Percentiles rank a stretch among this genome's conserved stretches.
phyloP scores from a whole-genome alignment of 2,797 vertebrate genomes.

The Oreochromis mossambicus region DNA sequence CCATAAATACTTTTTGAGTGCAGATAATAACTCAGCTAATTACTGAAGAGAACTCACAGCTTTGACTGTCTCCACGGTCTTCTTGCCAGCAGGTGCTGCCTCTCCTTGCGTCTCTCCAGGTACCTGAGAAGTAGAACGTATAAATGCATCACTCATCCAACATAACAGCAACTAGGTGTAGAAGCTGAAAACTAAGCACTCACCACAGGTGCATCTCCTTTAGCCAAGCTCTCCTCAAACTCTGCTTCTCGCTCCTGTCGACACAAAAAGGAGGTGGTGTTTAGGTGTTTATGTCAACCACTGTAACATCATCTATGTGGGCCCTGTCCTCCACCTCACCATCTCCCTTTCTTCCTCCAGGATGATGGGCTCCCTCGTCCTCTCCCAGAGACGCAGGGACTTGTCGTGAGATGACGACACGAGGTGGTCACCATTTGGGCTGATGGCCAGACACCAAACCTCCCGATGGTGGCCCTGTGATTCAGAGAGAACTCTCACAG shows the following conservation, averaged over 20 bases:
- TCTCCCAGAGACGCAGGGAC: constrained; percentile 94
- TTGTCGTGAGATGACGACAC: constrained; percentile 95
- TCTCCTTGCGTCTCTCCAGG: constrained; percentile 89
- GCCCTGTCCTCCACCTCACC: constrained; percentile 70
- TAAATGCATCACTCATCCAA: not conserved
- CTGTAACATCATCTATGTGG: not conserved
- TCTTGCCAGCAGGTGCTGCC: constrained; percentile 87
- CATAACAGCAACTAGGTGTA: not conserved
- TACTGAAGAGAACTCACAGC: constrained; percentile 80
- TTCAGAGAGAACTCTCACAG: not conserved
- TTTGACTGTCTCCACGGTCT: constrained; percentile 94
- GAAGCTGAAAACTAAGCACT: constrained; percentile 32
- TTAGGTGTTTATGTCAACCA: not conserved
- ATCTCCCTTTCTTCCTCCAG: constrained; percentile 94
- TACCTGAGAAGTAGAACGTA: constrained; percentile 72
- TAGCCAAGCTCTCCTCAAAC: constrained; percentile 90
- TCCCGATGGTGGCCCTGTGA: constrained; percentile 91
- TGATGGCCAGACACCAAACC: constrained; percentile 91
- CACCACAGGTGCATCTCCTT: constrained; percentile 89
- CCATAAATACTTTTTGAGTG: not conserved
- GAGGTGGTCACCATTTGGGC: constrained; percentile 91
- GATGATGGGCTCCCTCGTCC: constrained; percentile 91
- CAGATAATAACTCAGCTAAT: not conserved
- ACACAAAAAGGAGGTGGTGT: not conserved
- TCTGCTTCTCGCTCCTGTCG: constrained; percentile 89